Evolutionary conservation across 2,797 vertebrate species (phyloP), one percentile per base, ranked within the genome.

Genomic region (Microctenopoma steveboyesi): DNA sequence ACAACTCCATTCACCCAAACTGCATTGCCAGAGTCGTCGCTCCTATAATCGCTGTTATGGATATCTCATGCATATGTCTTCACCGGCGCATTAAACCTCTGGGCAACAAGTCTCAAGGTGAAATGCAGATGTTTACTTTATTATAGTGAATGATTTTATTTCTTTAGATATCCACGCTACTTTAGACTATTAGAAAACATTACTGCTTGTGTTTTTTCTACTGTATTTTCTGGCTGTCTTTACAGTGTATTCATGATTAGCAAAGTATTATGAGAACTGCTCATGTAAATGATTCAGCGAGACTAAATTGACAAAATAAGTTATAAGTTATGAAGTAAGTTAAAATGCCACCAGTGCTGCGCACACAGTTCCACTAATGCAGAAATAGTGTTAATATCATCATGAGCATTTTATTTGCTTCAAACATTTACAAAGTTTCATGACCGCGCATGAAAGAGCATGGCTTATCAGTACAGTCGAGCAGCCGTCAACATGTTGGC

Each of bases 1-100:
- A 93, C 91, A 90, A 94, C 92, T 91, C 94, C 95, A 95, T 95
- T 94, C 93, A 94, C 95, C 91, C 91, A 70, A 82, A 90, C 84
- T 88, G 84, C 93, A 90, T 86, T 75, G 73, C 66, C 67, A 78
- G 52, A 71, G 14, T 82, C 61, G 76, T 71, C 69, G 71, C 85
- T 74, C 71, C 83, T 70, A 55, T 66, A 68, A 60, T 88, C 74
- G 40, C 63, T 69, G 58, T 71, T 35, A 57, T 27, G 43, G 50
- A 72, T 65, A 58, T 43, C 45, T 60, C 55, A 72, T 87, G 68
- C 45, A 57, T 63, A 46, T 49, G 35, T 64, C 60, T 69, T 69
- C 69, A 15, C 48, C 25, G 14, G 49, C 53, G 50, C 72, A 65
- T 84, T 86, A 72, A 51, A 70, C 52, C 61, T 85, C 66, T 72